Evolutionary conservation across 2,888 invertebrate species (phyloP).

Genomic region (Harpagoxenus sublaevis): DNA sequence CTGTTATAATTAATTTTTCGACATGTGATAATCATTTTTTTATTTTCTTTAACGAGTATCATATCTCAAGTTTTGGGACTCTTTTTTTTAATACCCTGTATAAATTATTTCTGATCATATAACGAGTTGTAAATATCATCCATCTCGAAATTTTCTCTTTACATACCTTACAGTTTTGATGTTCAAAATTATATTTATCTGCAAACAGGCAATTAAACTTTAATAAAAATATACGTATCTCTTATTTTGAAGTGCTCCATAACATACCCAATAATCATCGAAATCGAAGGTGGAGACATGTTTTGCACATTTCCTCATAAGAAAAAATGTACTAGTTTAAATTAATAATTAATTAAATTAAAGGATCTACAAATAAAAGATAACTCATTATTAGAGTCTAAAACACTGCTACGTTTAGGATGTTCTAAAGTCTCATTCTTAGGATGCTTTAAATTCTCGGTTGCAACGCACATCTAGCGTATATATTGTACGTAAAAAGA

Average conservation of each 20-base stretch:
- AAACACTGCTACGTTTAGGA: background rate
- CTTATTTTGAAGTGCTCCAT: background rate
- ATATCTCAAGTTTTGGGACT: background rate
- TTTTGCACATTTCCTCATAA: background rate
- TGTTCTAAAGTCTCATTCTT: background rate
- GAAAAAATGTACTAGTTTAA: background rate
- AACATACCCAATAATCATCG: background rate
- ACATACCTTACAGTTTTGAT: background rate
- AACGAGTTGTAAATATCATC: background rate
- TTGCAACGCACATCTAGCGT: background rate
- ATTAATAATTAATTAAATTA: background rate
- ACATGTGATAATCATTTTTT: background rate
- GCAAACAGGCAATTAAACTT: background rate
- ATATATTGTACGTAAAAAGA: background rate
- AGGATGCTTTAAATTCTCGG: background rate
- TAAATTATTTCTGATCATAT: slow-evolving; percentile 1
- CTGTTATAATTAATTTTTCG: background rate
- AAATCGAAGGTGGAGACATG: background rate
- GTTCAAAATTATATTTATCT: background rate
- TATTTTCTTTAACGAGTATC: background rate
- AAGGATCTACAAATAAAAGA: background rate
- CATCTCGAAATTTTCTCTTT: background rate
- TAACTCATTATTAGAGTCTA: background rate
- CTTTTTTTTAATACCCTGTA: background rate
- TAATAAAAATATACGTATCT: background rate